Conservation (phyloP, 2,113 vertebrate species). For the Perccottus glenii region DNA sequence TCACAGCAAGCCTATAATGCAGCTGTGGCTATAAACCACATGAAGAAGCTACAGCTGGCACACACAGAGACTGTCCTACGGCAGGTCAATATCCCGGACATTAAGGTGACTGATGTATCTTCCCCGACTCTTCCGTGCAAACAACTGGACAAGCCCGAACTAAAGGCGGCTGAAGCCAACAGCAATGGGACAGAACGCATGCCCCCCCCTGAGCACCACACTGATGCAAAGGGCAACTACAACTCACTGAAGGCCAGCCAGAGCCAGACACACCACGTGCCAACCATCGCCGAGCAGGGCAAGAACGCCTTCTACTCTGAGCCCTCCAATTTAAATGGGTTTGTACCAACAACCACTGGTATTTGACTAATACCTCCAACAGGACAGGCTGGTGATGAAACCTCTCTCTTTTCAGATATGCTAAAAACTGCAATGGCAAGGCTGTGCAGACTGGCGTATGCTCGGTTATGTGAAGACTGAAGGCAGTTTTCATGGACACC, state of each 20-base stretch:
- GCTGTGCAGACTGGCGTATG: conserved; percentile 90
- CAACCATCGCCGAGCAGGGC: conserved; percentile 66
- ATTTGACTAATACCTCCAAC: background rate
- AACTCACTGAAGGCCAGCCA: conserved; percentile 67
- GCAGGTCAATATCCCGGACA: conserved; percentile 55
- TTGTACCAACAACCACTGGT: background rate
- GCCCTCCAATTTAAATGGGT: conserved; percentile 81
- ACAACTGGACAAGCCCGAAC: conserved; percentile 23
- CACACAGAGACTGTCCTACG: conserved; percentile 54
- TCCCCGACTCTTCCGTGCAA: conserved; percentile 47
- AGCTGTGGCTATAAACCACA: conserved; percentile 89
- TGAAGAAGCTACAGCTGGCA: conserved; percentile 92
- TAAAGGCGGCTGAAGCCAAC: background rate
- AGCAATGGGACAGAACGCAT: conserved; percentile 29
- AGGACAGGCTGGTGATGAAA: background rate
- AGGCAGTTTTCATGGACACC: conserved; percentile 12
- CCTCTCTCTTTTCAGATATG: conserved; percentile 72
- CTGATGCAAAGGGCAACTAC: conserved; percentile 62
- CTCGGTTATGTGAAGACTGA: conserved; percentile 88
- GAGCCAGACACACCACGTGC: conserved; percentile 62
- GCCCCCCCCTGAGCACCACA: conserved; percentile 24
- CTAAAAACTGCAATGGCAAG: conserved; percentile 73
- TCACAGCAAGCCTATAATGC: conserved; percentile 94
- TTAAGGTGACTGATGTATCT: conserved; percentile 61
- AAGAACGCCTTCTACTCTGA: conserved; percentile 79